phyloP scores from a whole-genome alignment of 2,888 invertebrate species.

The Aplocera efformata region DNA sequence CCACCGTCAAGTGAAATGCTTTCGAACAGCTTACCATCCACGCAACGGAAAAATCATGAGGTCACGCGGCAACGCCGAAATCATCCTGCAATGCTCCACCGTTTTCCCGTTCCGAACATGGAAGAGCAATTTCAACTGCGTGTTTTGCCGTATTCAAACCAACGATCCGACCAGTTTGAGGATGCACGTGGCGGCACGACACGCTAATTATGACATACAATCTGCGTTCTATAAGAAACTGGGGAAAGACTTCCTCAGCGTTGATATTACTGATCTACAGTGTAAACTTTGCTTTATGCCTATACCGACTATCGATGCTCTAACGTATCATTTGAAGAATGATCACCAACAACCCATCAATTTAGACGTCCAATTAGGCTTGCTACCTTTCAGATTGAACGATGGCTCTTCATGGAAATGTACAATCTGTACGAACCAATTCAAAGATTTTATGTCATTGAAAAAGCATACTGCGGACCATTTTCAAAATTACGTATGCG shows the following conservation, averaged over 20 bases:
- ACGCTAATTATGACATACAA: slow-evolving; percentile 64
- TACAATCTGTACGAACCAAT: slow-evolving; percentile 66
- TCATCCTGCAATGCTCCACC: slow-evolving; percentile 67
- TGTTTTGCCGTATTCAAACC: slow-evolving; percentile 67
- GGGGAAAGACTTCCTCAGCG: slow-evolving; percentile 67
- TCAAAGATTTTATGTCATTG: slow-evolving; percentile 66
- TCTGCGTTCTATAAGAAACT: slow-evolving; percentile 70
- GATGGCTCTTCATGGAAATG: slow-evolving; percentile 70
- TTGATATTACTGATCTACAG: slow-evolving; percentile 69
- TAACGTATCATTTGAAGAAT: slow-evolving; percentile 62
- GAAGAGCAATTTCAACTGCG: slow-evolving; percentile 70
- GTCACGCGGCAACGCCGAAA: slow-evolving; percentile 65
- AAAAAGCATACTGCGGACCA: slow-evolving; percentile 69
- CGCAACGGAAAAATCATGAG: slow-evolving; percentile 60
- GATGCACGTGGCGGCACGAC: slow-evolving; percentile 55
- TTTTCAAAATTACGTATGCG: slow-evolving; percentile 72
- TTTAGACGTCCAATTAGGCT: slow-evolving; percentile 62
- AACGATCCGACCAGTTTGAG: slow-evolving; percentile 61
- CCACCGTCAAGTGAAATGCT: slow-evolving; percentile 66
- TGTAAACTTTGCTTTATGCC: slow-evolving; percentile 67
- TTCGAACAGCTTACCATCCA: slow-evolving; percentile 62
- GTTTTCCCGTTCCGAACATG: slow-evolving; percentile 69
- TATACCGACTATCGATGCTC: slow-evolving; percentile 53
- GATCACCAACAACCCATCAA: slow-evolving; percentile 65
- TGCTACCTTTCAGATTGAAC: slow-evolving; percentile 63